Base-by-base conservation (phyloP, 1,140 invertebrate species). In the Propsilocerus akamusi region DNA sequence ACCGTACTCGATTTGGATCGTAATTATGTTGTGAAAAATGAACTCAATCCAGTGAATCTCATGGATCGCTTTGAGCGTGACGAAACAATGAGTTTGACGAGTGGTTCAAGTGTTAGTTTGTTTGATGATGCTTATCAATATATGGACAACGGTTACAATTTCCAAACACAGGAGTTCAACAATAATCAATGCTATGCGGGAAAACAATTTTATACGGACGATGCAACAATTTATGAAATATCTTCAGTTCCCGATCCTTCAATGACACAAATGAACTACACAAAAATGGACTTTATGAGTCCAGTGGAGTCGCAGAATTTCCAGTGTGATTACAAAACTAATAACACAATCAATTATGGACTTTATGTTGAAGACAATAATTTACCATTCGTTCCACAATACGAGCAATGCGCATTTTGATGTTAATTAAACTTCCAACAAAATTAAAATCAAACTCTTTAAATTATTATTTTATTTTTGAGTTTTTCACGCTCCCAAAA, bases 1-100 rank as follows among this genome's bases (percentile, higher is more conserved):
- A 75, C 73, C 0, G 55, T 79, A 0, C 59, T 79, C 0, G 77
- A 78, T 52, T 63, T 79, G 2, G 76, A 41, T 41, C 17, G 17
- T 20, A 41, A 41, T 41, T 41, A 41, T 41, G 8, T 41, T 8
- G 34, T 41, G 34, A 41, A 41, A 41, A 41, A 41, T 41, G 34
- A 41, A 10, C n/a, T n/a, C n/a, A n/a, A n/a, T n/a, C n/a, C n/a
- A n/a, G 17, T 17, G 34, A 41, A 8, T 1, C 17, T 41, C 22
- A 7, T 7, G 10, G 10, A 14, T 4, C 22, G 10, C 22, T 17
- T 20, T 3, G 34, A 41, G 22, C 14, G 8, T 20, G 34, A 41
- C 5, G 34, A 41, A 2, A 41, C 34, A 20, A 41, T 41, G 34
- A 41, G 34, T 20, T 10, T 41, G 5, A 41, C 34, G 22, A 41